Conservation (phyloP, 2,797 vertebrate genomes). For the Alauda arvensis region DNA sequence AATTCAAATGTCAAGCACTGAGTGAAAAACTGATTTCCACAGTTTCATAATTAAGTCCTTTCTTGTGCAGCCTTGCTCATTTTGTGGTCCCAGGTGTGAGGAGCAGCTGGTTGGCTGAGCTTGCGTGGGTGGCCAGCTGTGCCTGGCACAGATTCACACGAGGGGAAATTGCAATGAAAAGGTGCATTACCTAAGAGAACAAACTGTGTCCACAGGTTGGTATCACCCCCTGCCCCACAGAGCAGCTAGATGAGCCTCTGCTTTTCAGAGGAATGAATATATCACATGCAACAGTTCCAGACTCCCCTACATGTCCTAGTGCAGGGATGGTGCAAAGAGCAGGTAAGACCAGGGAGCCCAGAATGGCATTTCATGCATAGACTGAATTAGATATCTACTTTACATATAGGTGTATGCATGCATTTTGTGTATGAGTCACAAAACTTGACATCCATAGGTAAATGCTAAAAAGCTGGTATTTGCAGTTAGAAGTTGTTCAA, state of each 20-base stretch:
- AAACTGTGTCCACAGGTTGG: background rate
- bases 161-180: background rate
- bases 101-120: conserved; percentile 2
- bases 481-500: background rate
- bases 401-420: background rate
- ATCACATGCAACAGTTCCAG: background rate
- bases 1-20: background rate
- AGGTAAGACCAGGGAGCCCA: background rate
- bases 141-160: background rate
- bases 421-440: background rate
- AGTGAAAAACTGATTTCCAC: background rate
- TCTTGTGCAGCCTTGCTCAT: background rate
- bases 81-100: conserved; percentile 19
- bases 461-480: background rate
- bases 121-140: background rate
- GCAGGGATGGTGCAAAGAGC: background rate
- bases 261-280: background rate
- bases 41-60: background rate
- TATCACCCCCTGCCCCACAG: background rate
- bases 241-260: background rate
- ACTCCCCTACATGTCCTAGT: background rate
- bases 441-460: background rate
- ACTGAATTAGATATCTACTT: background rate
- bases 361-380: background rate
- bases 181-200: background rate